Percentiles rank a stretch among this genome's conserved stretches.
phyloP scores from a whole-genome alignment of 1,140 invertebrate species.

The Eueides isabella region DNA sequence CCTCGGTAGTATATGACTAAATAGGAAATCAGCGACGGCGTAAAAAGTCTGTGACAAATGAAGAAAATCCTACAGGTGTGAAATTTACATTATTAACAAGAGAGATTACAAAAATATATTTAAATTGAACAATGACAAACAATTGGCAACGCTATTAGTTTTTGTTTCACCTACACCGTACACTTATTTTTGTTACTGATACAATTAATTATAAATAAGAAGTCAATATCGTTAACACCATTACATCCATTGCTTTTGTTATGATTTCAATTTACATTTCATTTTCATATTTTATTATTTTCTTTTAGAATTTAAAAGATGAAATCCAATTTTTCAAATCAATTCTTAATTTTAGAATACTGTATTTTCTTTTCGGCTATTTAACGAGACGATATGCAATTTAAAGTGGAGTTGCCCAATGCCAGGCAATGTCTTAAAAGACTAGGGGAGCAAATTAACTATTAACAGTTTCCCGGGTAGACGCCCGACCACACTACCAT shows the following conservation, averaged over 20 bases:
- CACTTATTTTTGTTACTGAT: not conserved
- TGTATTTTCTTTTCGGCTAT: too few relatives aligned
- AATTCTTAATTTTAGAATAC: too few relatives aligned
- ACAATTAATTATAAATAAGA: not conserved
- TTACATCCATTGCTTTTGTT: not conserved
- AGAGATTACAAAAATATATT: not conserved
- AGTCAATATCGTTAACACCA: not conserved
- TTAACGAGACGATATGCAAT: too few relatives aligned
- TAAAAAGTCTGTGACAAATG: not conserved
- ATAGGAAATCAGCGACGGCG: not conserved
- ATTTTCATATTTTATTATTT: too few relatives aligned
- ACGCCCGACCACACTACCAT: not conserved
- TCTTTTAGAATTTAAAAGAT: too few relatives aligned
- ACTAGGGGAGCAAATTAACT: too few relatives aligned
- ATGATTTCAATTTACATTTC: too few relatives aligned
- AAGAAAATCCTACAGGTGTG: slow-evolving; percentile 3
- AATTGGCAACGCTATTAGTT: slow-evolving; percentile 1
- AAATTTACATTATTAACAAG: not conserved
- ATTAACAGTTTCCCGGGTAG: too few relatives aligned
- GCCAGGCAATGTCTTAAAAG: too few relatives aligned
- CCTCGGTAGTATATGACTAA: not conserved
- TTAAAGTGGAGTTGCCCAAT: too few relatives aligned
- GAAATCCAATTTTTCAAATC: too few relatives aligned
- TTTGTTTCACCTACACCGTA: not conserved
- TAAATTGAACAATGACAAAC: not conserved